Conservation (phyloP, 2,113 vertebrate genomes). For the Perognathus longimembris region DNA sequence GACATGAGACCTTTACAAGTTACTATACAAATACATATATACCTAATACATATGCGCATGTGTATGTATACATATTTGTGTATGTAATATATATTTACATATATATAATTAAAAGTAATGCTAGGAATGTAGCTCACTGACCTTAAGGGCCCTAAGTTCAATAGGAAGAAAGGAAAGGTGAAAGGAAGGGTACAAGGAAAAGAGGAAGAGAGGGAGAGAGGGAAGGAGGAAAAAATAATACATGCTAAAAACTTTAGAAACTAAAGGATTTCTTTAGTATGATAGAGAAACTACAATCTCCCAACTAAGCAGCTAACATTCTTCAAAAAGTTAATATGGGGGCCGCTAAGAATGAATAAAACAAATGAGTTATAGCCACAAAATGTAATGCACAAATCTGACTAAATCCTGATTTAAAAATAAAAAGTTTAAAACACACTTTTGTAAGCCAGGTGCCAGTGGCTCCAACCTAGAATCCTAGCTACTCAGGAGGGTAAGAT, state of each 20-base stretch:
- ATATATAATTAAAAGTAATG: not conserved
- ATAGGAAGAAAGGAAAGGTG: not conserved
- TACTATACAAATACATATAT: not conserved
- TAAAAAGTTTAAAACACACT: not conserved
- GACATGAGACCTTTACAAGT: constrained; percentile 52
- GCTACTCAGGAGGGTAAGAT: no score
- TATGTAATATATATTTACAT: not conserved
- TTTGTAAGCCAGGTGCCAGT: no score
- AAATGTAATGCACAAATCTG: constrained; percentile 21
- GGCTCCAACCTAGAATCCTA: no score
- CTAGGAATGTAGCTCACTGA: no score
- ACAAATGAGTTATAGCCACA: not conserved
- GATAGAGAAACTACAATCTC: constrained; percentile 7
- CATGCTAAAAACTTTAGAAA: constrained; percentile 28
- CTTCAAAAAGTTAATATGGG: not conserved
- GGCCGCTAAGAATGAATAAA: not conserved
- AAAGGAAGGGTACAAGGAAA: not conserved
- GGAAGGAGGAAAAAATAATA: not conserved
- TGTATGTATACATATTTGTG: no score
- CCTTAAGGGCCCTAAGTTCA: not conserved
- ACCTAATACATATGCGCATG: no score
- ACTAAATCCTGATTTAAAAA: not conserved
- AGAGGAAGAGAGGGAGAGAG: not conserved
- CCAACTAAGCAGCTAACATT: not conserved
- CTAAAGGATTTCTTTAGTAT: constrained; percentile 36